Evolutionary conservation across 2,888 invertebrate species (phyloP).

Genomic region (Dryocosmus kuriphilus): DNA sequence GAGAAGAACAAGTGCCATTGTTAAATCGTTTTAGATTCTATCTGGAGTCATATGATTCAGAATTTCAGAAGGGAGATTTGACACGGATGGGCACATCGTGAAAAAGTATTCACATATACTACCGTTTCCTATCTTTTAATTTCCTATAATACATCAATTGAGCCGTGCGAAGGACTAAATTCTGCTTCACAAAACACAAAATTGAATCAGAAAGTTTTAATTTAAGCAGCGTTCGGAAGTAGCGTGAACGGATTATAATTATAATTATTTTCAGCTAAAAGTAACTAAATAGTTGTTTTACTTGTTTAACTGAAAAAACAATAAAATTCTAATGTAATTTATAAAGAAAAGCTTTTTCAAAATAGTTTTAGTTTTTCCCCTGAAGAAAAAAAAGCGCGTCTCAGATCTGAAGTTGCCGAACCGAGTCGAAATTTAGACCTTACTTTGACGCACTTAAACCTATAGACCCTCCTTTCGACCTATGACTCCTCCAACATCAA

Average conservation of each 20-base stretch:
- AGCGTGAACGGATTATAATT: not conserved
- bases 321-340: no score
- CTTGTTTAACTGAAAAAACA: no score
- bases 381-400: no score
- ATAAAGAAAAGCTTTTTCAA: no score
- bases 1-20: constrained; percentile 74
- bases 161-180: not conserved
- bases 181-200: not conserved
- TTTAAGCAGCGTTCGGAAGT: not conserved
- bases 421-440: no score
- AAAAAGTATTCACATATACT: constrained; percentile 19
- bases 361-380: no score
- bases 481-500: no score
- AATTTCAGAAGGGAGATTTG: constrained; percentile 54
- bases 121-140: constrained; percentile 25
- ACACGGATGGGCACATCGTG: constrained; percentile 41
- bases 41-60: constrained; percentile 51
- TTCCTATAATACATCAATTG: constrained; percentile 15
- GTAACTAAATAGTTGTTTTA: no score
- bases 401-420: no score
- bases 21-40: constrained; percentile 61
- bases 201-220: not conserved
- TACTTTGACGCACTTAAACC: no score
- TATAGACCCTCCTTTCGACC: no score
- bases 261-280: not conserved